Base-by-base conservation (phyloP, 2,888 invertebrate species). In the Encarsia formosa region DNA sequence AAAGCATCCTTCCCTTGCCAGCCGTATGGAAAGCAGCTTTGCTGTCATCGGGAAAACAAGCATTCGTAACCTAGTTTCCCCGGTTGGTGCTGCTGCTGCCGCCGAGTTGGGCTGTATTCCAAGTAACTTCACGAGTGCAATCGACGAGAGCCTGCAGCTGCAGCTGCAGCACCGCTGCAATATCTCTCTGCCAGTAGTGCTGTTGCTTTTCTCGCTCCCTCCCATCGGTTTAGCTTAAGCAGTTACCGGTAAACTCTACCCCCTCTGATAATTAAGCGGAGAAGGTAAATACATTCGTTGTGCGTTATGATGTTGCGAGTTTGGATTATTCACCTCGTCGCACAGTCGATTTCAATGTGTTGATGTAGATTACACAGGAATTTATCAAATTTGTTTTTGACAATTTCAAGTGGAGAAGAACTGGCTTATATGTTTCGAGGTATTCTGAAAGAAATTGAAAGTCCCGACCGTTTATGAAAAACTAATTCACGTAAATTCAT, bases 51-150 rank as follows among this genome's bases (percentile, higher is more conserved):
- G 26, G n/a, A 16, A 23, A 49, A 38, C 13, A 37, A 49, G 43
- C 23, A 32, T 32, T 43, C 49, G 49, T 50, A 39, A 50, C 44
- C 49, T 29, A 50, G 38, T 44, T 50, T 32, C 34, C 24, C 24
- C 15, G 15, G 26, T 29, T 29, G 13, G 8, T 8, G 29, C 29
- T 29, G 8, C 29, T 29, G 8, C 13, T 29, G 8, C 8, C 13
- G 29, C 29, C 13, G 29, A 43, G 37, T 37, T 37, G 8, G 23
- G 13, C 13, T 24, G 20, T 47, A 31, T 39, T 47, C 24, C 39
- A 31, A 22, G 40, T 41, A 23, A 26, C 34, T 41, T 42, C 35
- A 18, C 19, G 47, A 32, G 18, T 20, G 19, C 32, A 49, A 49
- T 49, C 42, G 42, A 49, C 35, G 26, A 42, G 26, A 13, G 23